Evolutionary conservation across 1,140 invertebrate genomes (phyloP).

Genomic region (Nymphalis io): DNA sequence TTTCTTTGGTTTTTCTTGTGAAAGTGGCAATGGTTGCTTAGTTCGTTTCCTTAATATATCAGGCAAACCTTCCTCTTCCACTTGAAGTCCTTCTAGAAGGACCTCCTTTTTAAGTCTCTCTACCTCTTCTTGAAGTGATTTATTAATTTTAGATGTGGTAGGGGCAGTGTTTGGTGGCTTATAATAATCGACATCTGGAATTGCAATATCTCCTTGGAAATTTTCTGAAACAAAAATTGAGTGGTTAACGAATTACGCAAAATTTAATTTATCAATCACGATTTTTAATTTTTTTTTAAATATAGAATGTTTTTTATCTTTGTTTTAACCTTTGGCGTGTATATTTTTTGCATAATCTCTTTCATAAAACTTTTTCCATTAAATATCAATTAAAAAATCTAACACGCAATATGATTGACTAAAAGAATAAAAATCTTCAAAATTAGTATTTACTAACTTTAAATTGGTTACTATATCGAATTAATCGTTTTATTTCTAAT

Average conservation of each 20-base stretch:
- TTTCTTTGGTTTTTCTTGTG: conserved; percentile 74
- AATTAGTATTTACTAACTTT: no score
- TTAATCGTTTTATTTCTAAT: background rate
- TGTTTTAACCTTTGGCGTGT: no score
- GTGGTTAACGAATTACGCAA: no score
- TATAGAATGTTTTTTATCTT: no score
- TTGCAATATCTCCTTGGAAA: conserved; percentile 90
- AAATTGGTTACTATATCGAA: no score
- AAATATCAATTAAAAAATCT: no score
- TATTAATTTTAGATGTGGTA: conserved; percentile 82
- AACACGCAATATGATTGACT: no score
- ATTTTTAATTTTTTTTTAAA: no score
- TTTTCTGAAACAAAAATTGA: conserved; percentile 83
- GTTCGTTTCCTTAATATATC: conserved; percentile 85
- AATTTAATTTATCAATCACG: background rate
- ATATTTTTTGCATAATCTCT: no score
- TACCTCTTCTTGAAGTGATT: conserved; percentile 85
- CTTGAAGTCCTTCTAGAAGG: conserved; percentile 88
- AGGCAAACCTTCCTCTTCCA: conserved; percentile 89
- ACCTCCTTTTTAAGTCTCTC: conserved; percentile 90
- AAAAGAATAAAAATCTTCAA: no score
- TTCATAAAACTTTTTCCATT: no score
- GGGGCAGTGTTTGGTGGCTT: conserved; percentile 67
- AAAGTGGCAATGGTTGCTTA: conserved; percentile 80
- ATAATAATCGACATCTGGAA: conserved; percentile 84